These are phyloP conservation scores for Scaptodrosophila latifasciaeformis DNA, from an alignment of 2,888 invertebrate genomes.

Conservation along the genomic window DNA sequence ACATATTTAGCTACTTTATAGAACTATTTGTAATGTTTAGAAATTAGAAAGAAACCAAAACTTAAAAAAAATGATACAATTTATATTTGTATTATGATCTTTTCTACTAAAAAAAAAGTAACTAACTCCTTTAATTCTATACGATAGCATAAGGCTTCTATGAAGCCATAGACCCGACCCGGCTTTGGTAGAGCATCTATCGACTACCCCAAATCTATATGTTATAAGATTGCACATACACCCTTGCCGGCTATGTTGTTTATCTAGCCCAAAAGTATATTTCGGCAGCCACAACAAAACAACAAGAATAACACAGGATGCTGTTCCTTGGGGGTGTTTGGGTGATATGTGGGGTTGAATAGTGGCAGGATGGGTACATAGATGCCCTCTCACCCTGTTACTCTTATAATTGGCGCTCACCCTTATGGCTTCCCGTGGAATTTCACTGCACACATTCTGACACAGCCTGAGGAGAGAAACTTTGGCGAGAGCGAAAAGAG, in stretches of 20 bases:
- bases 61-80: too few species aligned
- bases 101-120: too few species aligned
- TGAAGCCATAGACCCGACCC: too few species aligned
- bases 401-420: conserved; percentile 1
- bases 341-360: conserved; percentile 19
- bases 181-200: too few species aligned
- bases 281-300: conserved; percentile 35
- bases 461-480: conserved; percentile 49
- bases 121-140: too few species aligned
- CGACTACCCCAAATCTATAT: too few species aligned
- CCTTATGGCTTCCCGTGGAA: conserved; percentile 49
- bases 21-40: too few species aligned
- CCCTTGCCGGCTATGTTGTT: conserved; percentile 49
- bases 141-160: too few species aligned
- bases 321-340: conserved; percentile 32
- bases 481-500: conserved; percentile 34
- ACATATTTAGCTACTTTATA: too few species aligned
- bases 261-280: conserved; percentile 44
- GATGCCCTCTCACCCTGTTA: conserved; percentile 26
- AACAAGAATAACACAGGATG: conserved; percentile 36
- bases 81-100: too few species aligned
- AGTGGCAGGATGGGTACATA: conserved; percentile 12
- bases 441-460: conserved; percentile 54
- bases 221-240: conserved; percentile 19
- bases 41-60: too few species aligned